These are phyloP conservation scores for Cephus spinipes DNA, from an alignment of 2,888 invertebrate genomes.

Conservation along the genomic window DNA sequence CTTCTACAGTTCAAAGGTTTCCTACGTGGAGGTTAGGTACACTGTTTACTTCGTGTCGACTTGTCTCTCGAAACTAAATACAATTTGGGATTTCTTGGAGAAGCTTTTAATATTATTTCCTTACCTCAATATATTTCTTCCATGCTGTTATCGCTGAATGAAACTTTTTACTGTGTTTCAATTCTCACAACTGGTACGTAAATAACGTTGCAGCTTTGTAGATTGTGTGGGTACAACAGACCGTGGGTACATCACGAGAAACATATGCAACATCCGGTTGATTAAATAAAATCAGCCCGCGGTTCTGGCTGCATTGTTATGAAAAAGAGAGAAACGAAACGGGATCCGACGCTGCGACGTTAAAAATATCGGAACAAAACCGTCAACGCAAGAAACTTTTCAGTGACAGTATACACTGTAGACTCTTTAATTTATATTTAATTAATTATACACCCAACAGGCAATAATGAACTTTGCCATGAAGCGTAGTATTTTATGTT, in stretches of 20 bases:
- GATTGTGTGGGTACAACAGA: not conserved
- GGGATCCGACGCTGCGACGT: not conserved
- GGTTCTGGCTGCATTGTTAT: not conserved
- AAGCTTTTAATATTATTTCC: not conserved
- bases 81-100: not conserved
- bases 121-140: not conserved
- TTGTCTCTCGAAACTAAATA: not conserved
- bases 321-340: not conserved
- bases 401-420: not conserved
- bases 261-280: not conserved
- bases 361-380: not conserved
- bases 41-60: not conserved
- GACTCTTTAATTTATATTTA: not conserved
- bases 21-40: not conserved
- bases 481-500: not conserved
- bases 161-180: not conserved
- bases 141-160: not conserved
- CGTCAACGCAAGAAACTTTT: not conserved
- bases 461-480: not conserved
- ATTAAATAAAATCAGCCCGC: not conserved
- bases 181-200: not conserved
- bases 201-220: not conserved
- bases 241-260: not conserved
- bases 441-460: too few relatives aligned
- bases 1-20: not conserved